A percentile compares a stretch with the other conserved stretches of the same genome.
Evolutionary conservation across 2,888 invertebrate species (phyloP).

Genomic region (Gastracanthus pulcherrimus): DNA sequence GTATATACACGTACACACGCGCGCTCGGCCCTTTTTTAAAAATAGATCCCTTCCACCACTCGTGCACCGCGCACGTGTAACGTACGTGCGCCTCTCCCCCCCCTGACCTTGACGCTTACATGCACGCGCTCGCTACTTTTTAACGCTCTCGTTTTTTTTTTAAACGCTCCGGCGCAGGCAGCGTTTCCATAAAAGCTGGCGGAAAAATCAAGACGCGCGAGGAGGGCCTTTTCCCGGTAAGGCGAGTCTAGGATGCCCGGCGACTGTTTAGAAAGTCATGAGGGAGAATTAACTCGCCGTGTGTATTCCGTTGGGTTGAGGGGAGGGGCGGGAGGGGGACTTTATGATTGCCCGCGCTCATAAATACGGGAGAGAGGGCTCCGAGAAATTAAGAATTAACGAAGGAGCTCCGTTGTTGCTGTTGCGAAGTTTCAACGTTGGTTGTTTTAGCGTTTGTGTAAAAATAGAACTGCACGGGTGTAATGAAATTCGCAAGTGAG

Average conservation of each 20-base stretch:
- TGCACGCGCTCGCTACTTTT: not conserved
- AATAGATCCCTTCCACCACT: not conserved
- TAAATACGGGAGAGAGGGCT: not conserved
- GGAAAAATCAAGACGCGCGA: not conserved
- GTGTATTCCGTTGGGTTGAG: slow-evolving; percentile 5
- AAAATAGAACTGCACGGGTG: too few relatives aligned
- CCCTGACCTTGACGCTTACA: slow-evolving; percentile 13
- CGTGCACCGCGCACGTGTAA: not conserved
- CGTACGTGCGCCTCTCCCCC: not conserved
- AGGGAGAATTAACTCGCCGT: slow-evolving; percentile 34
- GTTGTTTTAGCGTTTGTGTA: too few relatives aligned
- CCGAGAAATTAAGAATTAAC: slow-evolving; percentile 16
- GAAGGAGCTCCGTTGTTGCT: not conserved
- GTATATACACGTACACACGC: not conserved
- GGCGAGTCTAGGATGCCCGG: too few relatives aligned
- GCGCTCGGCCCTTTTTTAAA: not conserved
- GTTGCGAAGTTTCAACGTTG: not conserved
- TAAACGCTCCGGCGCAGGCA: not conserved
- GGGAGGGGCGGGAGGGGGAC: too few relatives aligned
- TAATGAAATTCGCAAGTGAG: too few relatives aligned
- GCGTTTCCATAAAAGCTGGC: slow-evolving; percentile 10
- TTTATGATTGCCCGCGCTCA: too few relatives aligned
- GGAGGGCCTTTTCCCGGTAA: not conserved
- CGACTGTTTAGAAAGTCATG: slow-evolving; percentile 29
- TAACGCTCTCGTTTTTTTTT: not conserved